phyloP scores from a whole-genome alignment of 1,140 invertebrate species.

The Pinna nobilis region DNA sequence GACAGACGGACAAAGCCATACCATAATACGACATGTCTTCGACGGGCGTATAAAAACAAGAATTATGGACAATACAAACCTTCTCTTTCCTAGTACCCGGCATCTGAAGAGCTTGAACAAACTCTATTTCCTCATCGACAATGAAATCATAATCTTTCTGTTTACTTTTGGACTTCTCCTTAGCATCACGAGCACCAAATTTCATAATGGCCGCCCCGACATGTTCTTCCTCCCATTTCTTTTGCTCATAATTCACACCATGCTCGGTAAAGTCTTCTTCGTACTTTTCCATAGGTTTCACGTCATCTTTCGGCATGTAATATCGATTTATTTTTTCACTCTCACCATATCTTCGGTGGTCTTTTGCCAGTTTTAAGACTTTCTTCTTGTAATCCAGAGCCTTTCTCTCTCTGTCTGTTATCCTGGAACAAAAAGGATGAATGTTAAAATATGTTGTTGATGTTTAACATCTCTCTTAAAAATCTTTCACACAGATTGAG shows the following conservation, averaged over 20 bases:
- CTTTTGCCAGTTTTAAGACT: constrained; percentile 91
- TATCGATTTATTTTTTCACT: constrained; percentile 94
- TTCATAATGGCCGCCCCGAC: constrained; percentile 92
- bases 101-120: constrained; percentile 94
- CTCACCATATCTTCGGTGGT: constrained; percentile 93
- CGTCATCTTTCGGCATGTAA: constrained; percentile 89
- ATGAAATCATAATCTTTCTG: constrained; percentile 93
- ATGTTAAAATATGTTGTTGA: not conserved
- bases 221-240: constrained; percentile 99
- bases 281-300: constrained; percentile 81
- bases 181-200: constrained; percentile 95
- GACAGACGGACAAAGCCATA: not conserved
- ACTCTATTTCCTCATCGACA: constrained; percentile 96
- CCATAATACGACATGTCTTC: not conserved
- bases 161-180: constrained; percentile 72
- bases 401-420: constrained; percentile 89
- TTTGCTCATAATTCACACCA: constrained; percentile 93
- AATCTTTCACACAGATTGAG: not conserved
- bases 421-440: constrained; percentile 68
- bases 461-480: not conserved
- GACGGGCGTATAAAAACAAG: not conserved
- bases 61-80: constrained; percentile 26
- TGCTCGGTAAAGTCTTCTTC: constrained; percentile 90
- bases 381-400: constrained; percentile 94
- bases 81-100: constrained; percentile 83